Conservation (phyloP, 2,113 vertebrate genomes). For the Podocnemis expansa region DNA sequence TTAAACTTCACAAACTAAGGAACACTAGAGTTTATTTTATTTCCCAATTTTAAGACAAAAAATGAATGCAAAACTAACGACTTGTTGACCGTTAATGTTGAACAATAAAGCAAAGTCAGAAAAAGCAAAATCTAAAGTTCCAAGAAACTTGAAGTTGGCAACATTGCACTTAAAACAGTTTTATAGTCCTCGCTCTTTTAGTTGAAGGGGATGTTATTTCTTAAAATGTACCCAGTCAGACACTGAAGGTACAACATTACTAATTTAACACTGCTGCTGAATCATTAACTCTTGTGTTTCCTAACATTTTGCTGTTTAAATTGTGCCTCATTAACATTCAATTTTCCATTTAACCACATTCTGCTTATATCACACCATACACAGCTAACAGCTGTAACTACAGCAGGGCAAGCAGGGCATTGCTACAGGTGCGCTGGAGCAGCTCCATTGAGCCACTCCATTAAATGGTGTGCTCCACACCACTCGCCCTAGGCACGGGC, state of each 20-base stretch:
- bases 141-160: not conserved
- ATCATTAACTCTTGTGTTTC: not conserved
- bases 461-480: too few species aligned
- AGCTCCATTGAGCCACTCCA: too few species aligned
- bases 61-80: too few species aligned
- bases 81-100: not conserved
- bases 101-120: not conserved
- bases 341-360: not conserved
- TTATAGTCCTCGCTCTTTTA: not conserved
- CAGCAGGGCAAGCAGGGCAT: too few species aligned
- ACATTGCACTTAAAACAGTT: not conserved
- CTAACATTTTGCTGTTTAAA: not conserved
- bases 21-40: not conserved
- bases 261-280: not conserved
- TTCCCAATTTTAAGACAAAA: not conserved
- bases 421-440: too few species aligned
- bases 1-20: not conserved
- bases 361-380: not conserved
- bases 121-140: not conserved
- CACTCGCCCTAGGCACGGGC: too few species aligned
- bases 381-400: too few species aligned
- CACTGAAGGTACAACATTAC: not conserved
- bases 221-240: not conserved
- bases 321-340: not conserved
- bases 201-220: not conserved